phyloP scores from a whole-genome alignment of 2,797 vertebrate genomes.

The Notolabrus celidotus region DNA sequence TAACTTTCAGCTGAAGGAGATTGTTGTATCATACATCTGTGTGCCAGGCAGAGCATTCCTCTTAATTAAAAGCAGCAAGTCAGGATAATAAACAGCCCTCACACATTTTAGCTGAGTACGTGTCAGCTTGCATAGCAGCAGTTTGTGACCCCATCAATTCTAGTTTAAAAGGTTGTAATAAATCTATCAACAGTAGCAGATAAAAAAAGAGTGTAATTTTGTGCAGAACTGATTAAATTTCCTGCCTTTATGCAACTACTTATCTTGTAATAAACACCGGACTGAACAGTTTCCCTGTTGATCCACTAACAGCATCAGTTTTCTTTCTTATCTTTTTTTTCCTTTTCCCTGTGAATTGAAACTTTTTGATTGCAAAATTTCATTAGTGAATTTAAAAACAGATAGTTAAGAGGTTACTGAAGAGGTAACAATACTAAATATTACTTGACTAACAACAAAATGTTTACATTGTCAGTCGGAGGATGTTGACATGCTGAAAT shows the following conservation, averaged over 20 bases:
- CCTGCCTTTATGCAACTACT: background rate
- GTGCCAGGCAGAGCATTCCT: conserved; percentile 10
- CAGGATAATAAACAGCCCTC: conserved; percentile 12
- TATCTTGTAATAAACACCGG: conserved; percentile 1
- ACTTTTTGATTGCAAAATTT: too few species aligned
- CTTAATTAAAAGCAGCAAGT: conserved; percentile 13
- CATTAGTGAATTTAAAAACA: too few species aligned
- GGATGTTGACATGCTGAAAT: too few species aligned
- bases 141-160: background rate
- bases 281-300: background rate
- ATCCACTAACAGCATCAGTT: background rate
- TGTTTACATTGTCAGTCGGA: too few species aligned
- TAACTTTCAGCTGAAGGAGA: background rate
- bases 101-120: conserved; percentile 8
- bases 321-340: background rate
- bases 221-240: background rate
- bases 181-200: conserved; percentile 13
- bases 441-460: too few species aligned
- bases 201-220: conserved; percentile 27
- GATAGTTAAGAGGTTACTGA: too few species aligned
- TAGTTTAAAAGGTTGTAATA: too few species aligned
- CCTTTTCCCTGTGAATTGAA: too few species aligned
- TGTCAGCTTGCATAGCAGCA: conserved; percentile 3
- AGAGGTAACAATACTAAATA: too few species aligned
- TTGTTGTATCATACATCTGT: background rate